Conservation (phyloP, 2,888 invertebrate genomes). For the Nomada goodeniana region DNA sequence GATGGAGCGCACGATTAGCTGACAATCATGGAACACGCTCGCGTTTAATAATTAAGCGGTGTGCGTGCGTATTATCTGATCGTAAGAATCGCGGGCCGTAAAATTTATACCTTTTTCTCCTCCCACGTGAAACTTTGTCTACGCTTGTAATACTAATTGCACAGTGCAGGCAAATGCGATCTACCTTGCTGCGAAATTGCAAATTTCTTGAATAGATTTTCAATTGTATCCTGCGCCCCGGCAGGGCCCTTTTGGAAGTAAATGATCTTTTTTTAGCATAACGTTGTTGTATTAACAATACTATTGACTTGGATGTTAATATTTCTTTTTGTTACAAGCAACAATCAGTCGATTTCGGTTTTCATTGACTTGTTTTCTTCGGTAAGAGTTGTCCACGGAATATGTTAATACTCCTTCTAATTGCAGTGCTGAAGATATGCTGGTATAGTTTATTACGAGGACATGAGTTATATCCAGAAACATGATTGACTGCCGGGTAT, state of each 20-base stretch:
- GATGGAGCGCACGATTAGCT: slow-evolving; percentile 55
- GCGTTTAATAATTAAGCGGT: slow-evolving; percentile 47
- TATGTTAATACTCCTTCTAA: slow-evolving; percentile 6
- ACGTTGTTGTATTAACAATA: background rate
- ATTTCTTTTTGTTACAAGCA: too few relatives aligned
- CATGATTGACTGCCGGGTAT: background rate
- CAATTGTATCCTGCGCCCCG: background rate
- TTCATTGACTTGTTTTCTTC: too few relatives aligned
- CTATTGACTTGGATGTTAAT: too few relatives aligned
- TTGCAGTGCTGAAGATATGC: background rate
- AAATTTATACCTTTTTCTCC: slow-evolving; percentile 42
- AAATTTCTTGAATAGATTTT: background rate
- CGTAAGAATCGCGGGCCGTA: slow-evolving; percentile 43
- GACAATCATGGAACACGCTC: slow-evolving; percentile 43
- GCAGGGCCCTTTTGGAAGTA: too few relatives aligned
- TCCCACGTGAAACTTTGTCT: slow-evolving; percentile 8
- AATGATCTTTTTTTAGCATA: background rate
- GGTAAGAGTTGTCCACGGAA: too few relatives aligned
- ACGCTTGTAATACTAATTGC: background rate
- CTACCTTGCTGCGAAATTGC: background rate
- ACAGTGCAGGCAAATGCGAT: background rate
- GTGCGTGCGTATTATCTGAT: slow-evolving; percentile 61
- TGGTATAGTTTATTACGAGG: slow-evolving; percentile 1
- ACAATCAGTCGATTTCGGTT: too few relatives aligned
- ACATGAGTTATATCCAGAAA: slow-evolving; percentile 1